These are phyloP conservation scores for Prionailurus bengalensis DNA, from an alignment of 2,113 vertebrate species.

Conservation along the genomic window DNA sequence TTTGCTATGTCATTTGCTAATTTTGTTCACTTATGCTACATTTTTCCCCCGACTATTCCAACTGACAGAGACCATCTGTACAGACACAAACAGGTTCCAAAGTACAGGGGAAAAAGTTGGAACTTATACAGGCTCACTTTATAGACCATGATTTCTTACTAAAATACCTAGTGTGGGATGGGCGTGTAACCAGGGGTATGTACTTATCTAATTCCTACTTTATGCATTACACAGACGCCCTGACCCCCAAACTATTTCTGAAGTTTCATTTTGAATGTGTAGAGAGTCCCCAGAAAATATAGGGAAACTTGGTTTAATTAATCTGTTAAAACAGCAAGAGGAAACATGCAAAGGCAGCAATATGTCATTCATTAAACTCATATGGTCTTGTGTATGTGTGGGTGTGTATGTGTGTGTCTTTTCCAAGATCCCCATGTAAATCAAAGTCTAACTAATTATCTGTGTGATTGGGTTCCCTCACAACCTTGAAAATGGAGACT, in stretches of 20 bases:
- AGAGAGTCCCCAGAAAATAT: background rate
- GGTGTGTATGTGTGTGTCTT: background rate
- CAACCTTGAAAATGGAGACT: constrained; percentile 12
- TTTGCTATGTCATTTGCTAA: constrained; percentile 69
- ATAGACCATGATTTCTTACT: constrained; percentile 32
- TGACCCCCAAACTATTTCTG: background rate
- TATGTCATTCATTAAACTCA: constrained; percentile 51
- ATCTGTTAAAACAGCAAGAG: constrained; percentile 38
- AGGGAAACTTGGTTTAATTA: background rate
- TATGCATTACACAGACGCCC: background rate
- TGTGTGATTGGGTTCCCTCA: background rate
- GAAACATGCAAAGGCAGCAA: background rate
- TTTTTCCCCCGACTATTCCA: constrained; percentile 33
- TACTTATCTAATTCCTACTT: background rate
- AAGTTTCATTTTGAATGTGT: background rate
- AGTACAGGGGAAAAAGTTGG: constrained; percentile 46
- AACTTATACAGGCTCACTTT: background rate
- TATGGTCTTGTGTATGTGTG: background rate
- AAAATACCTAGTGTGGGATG: constrained; percentile 21
- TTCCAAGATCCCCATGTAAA: constrained; percentile 12
- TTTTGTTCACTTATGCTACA: constrained; percentile 59
- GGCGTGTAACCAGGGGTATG: background rate
- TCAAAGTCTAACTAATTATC: constrained; percentile 43
- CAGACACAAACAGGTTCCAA: constrained; percentile 62
- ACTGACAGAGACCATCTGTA: constrained; percentile 75